A percentile compares a stretch with the other conserved stretches of the same genome.
These are phyloP conservation scores for Macrobrachium rosenbergii DNA, from an alignment of 1,140 invertebrate species.

Conservation along the genomic window DNA sequence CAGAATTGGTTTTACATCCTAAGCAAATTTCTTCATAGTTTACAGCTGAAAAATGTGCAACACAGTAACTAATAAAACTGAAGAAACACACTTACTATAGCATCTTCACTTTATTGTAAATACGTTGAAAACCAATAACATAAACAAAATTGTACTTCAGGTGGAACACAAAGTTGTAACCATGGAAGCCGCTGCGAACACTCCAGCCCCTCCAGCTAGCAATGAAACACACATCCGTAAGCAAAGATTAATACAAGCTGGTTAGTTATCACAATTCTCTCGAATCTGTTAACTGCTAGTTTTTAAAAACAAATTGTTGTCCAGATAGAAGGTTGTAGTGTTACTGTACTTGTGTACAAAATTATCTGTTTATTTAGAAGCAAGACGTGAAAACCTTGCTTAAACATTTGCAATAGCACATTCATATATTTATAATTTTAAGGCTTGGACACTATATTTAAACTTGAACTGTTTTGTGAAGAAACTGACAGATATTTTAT, in stretches of 20 bases:
- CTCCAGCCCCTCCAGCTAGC: slow-evolving; percentile 33
- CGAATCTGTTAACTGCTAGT: neutral
- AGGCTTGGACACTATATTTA: neutral
- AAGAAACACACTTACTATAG: too few species aligned
- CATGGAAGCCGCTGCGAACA: slow-evolving; percentile 11
- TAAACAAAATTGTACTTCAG: neutral
- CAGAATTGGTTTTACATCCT: neutral
- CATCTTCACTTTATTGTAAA: too few species aligned
- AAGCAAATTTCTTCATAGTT: neutral
- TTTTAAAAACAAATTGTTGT: neutral
- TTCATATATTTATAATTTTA: neutral
- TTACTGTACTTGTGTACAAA: too few species aligned
- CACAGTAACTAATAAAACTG: too few species aligned
- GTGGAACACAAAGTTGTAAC: slow-evolving; percentile 26
- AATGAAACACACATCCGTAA: slow-evolving; percentile 41
- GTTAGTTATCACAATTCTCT: slow-evolving; percentile 2
- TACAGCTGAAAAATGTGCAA: too few species aligned
- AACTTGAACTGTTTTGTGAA: too few species aligned
- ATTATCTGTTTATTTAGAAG: neutral
- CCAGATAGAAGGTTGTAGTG: too few species aligned
- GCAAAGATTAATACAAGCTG: slow-evolving; percentile 37
- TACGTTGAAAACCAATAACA: too few species aligned
- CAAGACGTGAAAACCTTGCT: neutral
- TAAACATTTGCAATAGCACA: neutral
- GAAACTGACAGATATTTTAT: too few species aligned